Conservation (phyloP, 1,140 invertebrate genomes). For the Aphaenogaster rudis region DNA sequence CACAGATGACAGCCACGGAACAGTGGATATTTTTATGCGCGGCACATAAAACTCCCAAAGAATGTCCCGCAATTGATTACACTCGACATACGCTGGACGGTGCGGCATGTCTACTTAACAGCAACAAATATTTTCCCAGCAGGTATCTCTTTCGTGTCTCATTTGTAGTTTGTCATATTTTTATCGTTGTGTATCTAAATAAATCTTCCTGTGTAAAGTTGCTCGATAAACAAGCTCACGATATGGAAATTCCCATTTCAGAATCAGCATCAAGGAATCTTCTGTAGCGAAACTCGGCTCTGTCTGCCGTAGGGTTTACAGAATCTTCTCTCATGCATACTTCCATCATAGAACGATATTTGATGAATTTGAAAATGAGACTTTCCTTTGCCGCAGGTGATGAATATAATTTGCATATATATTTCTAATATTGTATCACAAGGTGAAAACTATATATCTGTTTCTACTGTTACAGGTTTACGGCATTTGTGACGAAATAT, state of each 20-base stretch:
- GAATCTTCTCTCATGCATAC: slow-evolving; percentile 99
- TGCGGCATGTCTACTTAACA: slow-evolving; percentile 99
- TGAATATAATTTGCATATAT: background rate
- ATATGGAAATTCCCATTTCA: slow-evolving; percentile 86
- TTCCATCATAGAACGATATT: slow-evolving; percentile 99
- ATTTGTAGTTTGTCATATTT: background rate
- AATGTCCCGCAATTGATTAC: slow-evolving; percentile 99
- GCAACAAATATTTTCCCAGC: slow-evolving; percentile 99
- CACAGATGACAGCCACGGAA: slow-evolving; percentile 99
- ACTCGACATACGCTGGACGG: slow-evolving; percentile 99
- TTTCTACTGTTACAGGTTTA: slow-evolving; percentile 89
- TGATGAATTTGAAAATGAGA: slow-evolving; percentile 99
- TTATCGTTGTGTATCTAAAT: background rate
- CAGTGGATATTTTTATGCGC: slow-evolving; percentile 99
- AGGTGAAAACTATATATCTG: background rate
- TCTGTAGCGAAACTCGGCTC: slow-evolving; percentile 99
- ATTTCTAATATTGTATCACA: background rate
- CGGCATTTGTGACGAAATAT: slow-evolving; percentile 99
- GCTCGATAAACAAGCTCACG: background rate
- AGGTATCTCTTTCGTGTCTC: slow-evolving; percentile 89
- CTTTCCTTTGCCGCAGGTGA: slow-evolving; percentile 95
- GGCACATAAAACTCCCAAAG: slow-evolving; percentile 99
- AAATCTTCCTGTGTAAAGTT: background rate
- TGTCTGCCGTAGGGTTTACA: slow-evolving; percentile 98
- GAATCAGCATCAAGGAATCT: slow-evolving; percentile 99